A percentile compares a stretch with the other conserved stretches of the same genome.
Evolutionary conservation across 1,140 invertebrate species (phyloP).

Genomic region (Bicyclus anynana): DNA sequence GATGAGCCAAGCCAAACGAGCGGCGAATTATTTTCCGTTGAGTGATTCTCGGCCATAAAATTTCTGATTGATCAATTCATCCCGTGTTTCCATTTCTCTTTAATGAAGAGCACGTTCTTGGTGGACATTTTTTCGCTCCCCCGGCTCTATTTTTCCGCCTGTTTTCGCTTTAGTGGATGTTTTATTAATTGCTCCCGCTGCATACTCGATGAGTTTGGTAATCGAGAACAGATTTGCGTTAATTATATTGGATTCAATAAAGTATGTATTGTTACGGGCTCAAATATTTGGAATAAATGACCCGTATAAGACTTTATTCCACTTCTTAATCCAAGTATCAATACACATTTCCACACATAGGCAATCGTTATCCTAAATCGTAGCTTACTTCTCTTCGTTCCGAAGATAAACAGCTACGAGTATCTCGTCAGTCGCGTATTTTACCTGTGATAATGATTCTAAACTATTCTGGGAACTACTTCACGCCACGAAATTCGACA

Average conservation of each 20-base stretch:
- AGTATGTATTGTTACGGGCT: background rate
- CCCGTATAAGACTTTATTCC: too few species aligned
- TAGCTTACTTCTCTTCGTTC: too few species aligned
- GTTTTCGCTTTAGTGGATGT: slow-evolving; percentile 63
- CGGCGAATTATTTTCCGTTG: slow-evolving; percentile 73
- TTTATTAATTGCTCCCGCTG: slow-evolving; percentile 55
- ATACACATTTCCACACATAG: too few species aligned
- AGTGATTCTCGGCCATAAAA: slow-evolving; percentile 74
- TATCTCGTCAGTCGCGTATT: too few species aligned
- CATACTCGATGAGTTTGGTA: slow-evolving; percentile 33
- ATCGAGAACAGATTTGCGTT: slow-evolving; percentile 50
- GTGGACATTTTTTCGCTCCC: slow-evolving; percentile 52
- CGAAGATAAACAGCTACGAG: too few species aligned
- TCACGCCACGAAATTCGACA: too few species aligned
- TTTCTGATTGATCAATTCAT: slow-evolving; percentile 76
- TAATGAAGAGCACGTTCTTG: slow-evolving; percentile 69
- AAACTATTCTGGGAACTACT: too few species aligned
- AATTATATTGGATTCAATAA: slow-evolving; percentile 6
- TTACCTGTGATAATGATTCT: too few species aligned
- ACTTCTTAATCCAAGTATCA: too few species aligned
- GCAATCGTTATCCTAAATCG: too few species aligned
- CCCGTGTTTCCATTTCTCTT: slow-evolving; percentile 60
- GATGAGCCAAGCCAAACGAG: slow-evolving; percentile 66
- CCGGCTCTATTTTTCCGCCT: slow-evolving; percentile 60
- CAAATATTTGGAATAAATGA: too few species aligned